Base-by-base conservation (phyloP, 2,888 invertebrate species). In the Galeopsomyia nigrocyanea region DNA sequence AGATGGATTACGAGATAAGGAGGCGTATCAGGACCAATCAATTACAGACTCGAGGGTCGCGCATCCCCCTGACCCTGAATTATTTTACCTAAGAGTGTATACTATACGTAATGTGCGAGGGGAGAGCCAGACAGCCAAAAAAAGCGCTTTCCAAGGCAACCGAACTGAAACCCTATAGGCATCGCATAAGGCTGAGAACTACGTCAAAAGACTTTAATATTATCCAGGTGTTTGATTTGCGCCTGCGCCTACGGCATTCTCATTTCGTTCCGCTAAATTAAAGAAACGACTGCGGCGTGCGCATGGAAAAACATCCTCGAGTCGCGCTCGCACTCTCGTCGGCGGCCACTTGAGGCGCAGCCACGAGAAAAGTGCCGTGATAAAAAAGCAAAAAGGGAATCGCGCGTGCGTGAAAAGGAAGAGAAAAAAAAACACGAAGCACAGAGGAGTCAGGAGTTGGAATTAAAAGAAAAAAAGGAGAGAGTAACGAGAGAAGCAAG, bases 21-120 rank as follows among this genome's bases (percentile, higher is more conserved):
- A 85, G 85, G 83, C 84, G 84, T 84, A 84, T 84, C 85, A 81
- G 79, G 81, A 82, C 81, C 84, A 83, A 85, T 85, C 84, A 85
- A 84, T 85, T 85, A 84, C 82, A 76, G 79, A 83, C 83, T 83
- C 82, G 82, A 82, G 81, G 80, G 81, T 77, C 73, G 65, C 73
- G 65, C 22, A 13, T 17, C 46, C 22, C 51, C 50, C 31, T 22
- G 13, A 39, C 55, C 39, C 61, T 19, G 49, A 65, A 73, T 73
- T 65, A 68, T 68, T 73, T 73, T 56, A 60, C 73, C 57, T 62
- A 60, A 62, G n/a, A 58, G 46, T 39, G 50, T 65, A 56, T 17
- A 19, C 26, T 17, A 58, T 65, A 60, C 57, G 66, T 69, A 62
- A 66, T 50, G 62, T 53, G 3, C 9, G 21, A 16, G 14, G 57